phyloP scores from a whole-genome alignment of 2,888 invertebrate species.

The Diarsia mendica region DNA sequence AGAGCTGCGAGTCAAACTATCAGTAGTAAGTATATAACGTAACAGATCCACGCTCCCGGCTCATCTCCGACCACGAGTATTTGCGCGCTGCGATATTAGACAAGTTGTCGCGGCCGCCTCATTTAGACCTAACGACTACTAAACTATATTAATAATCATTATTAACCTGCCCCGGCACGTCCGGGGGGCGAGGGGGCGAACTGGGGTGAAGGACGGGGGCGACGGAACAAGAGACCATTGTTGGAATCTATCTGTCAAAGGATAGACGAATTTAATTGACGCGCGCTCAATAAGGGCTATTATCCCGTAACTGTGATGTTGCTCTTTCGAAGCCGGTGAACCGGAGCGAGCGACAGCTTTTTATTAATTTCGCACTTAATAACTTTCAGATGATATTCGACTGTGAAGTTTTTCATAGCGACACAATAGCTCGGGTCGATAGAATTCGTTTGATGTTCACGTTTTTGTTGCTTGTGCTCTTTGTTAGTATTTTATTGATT shows the following conservation, averaged over 20 bases:
- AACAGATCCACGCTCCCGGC: slow-evolving; percentile 64
- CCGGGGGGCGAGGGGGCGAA: slow-evolving; percentile 55
- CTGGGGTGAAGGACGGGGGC: slow-evolving; percentile 28
- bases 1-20: background rate
- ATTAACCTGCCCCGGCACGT: slow-evolving; percentile 79
- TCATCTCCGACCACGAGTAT: slow-evolving; percentile 78
- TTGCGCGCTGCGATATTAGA: slow-evolving; percentile 84
- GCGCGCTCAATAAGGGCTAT: slow-evolving; percentile 77
- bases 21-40: background rate
- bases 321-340: slow-evolving; percentile 77
- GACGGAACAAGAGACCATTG: slow-evolving; percentile 63
- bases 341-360: slow-evolving; percentile 75
- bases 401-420: slow-evolving; percentile 64
- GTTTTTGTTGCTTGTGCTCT: slow-evolving; percentile 60
- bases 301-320: slow-evolving; percentile 73
- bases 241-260: slow-evolving; percentile 78
- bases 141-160: slow-evolving; percentile 89
- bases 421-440: slow-evolving; percentile 56
- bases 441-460: slow-evolving; percentile 58
- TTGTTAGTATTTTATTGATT: slow-evolving; percentile 64
- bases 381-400: slow-evolving; percentile 65
- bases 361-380: slow-evolving; percentile 84
- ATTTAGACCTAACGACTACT: slow-evolving; percentile 83
- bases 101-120: slow-evolving; percentile 82
- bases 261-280: slow-evolving; percentile 83